phyloP scores from a whole-genome alignment of 2,888 invertebrate genomes.

The Dexiosoma caninum region DNA sequence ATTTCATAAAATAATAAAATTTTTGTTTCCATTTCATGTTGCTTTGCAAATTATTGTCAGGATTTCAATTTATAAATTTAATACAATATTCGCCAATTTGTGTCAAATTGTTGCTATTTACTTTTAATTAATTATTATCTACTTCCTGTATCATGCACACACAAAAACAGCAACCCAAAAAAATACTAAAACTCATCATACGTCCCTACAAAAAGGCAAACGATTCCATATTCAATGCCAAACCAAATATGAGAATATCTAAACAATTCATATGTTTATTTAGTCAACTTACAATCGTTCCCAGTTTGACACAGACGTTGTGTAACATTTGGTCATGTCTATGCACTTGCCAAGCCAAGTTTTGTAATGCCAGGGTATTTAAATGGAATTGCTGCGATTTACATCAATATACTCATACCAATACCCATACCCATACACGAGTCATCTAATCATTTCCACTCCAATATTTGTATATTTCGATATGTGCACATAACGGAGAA shows the following conservation, averaged over 20 bases:
- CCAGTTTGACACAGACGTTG: slow-evolving; percentile 26
- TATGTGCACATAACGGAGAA: neutral
- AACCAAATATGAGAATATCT: slow-evolving; percentile 34
- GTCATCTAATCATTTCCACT: slow-evolving; percentile 4
- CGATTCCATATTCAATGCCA: slow-evolving; percentile 23
- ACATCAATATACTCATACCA: neutral
- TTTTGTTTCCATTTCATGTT: neutral
- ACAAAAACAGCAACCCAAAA: neutral
- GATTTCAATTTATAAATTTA: neutral
- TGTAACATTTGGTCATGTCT: slow-evolving; percentile 2
- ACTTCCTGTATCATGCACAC: neutral
- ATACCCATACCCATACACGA: no score
- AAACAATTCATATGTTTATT: slow-evolving; percentile 29
- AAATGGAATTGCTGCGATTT: slow-evolving; percentile 16
- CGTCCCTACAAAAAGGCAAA: neutral
- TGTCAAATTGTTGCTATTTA: slow-evolving; percentile 10
- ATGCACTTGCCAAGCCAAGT: slow-evolving; percentile 5
- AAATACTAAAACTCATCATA: neutral
- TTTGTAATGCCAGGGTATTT: slow-evolving; percentile 24
- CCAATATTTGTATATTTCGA: neutral
- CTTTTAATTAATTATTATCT: slow-evolving; percentile 34
- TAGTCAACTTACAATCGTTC: slow-evolving; percentile 1
- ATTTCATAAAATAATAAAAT: neutral
- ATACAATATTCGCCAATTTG: neutral
- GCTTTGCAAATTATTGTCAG: neutral